Conservation (phyloP, 1,140 invertebrate species). For the Alviniconcha marisindica region DNA sequence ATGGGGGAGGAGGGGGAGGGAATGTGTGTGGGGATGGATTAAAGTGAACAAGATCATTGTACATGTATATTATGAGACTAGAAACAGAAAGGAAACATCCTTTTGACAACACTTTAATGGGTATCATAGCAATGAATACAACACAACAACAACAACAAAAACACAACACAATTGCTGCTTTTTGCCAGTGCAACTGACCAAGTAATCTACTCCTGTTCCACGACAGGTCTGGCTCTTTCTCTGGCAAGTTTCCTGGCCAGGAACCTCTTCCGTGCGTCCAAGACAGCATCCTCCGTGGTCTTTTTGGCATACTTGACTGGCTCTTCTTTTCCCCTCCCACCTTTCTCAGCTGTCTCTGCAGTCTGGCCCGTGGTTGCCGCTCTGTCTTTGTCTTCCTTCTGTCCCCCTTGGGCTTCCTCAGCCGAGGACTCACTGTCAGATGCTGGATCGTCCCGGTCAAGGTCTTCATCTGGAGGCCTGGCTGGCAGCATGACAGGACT, state of each 20-base stretch:
- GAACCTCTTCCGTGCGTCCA: conserved; percentile 55
- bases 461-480: conserved; percentile 23
- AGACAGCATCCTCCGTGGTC: conserved; percentile 47
- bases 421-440: conserved; percentile 8
- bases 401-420: not conserved
- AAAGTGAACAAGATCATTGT: not conserved
- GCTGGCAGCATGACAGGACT: not conserved
- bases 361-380: not conserved
- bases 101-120: too few species aligned
- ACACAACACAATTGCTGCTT: too few species aligned
- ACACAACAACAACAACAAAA: not conserved
- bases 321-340: not conserved
- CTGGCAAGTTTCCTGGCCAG: conserved; percentile 55
- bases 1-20: too few species aligned
- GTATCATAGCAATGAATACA: not conserved
- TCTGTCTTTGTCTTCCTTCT: not conserved
- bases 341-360: not conserved
- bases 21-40: not conserved
- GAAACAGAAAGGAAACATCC: not conserved
- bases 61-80: not conserved
- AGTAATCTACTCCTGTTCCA: not conserved
- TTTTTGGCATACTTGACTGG: conserved; percentile 53
- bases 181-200: too few species aligned
- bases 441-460: conserved; percentile 5
- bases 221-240: conserved; percentile 51